Percentiles rank a stretch among this genome's conserved stretches.
Conservation (phyloP, 92 coral and sea anemone genomes). For the Hydrozoanthus gracilis region DNA sequence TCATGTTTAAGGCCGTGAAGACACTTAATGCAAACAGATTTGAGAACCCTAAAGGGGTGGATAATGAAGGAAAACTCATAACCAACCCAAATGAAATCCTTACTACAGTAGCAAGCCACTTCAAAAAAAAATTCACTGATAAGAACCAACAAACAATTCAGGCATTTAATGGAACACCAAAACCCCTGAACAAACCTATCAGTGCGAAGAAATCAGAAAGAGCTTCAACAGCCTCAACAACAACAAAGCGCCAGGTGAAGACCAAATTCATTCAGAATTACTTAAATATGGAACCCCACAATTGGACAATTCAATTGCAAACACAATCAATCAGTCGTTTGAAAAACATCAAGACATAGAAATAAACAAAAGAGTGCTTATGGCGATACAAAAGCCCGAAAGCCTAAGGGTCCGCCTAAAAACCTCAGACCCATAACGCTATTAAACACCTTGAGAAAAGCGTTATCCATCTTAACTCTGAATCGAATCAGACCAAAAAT, state of each 20-base stretch:
- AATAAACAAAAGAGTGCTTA: constrained; percentile 16
- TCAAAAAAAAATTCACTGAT: constrained; percentile 11
- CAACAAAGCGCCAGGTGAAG: constrained; percentile 20
- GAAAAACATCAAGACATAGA: constrained; percentile 24
- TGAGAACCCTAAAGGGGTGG: constrained; percentile 18
- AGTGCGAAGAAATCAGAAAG: constrained; percentile 21
- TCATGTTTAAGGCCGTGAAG: constrained; percentile 23
- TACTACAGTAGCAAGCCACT: constrained; percentile 18
- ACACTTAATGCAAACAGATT: not conserved
- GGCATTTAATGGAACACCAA: constrained; percentile 22
- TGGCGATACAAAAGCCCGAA: constrained; percentile 22
- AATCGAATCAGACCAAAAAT: constrained; percentile 17
- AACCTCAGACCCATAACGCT: constrained; percentile 27
- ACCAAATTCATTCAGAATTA: constrained; percentile 12
- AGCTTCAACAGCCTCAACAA: constrained; percentile 18
- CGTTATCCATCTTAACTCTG: constrained; percentile 26
- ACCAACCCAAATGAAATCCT: constrained; percentile 20
- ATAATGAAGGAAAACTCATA: constrained; percentile 21
- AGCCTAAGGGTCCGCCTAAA: constrained; percentile 22
- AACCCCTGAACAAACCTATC: constrained; percentile 15
- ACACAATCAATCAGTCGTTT: constrained; percentile 23
- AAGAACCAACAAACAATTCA: constrained; percentile 18
- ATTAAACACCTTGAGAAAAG: constrained; percentile 21
- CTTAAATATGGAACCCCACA: constrained; percentile 21
- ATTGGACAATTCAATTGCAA: constrained; percentile 7